Evolutionary conservation across 2,888 invertebrate genomes (phyloP).

Genomic region (Tachina grossa): DNA sequence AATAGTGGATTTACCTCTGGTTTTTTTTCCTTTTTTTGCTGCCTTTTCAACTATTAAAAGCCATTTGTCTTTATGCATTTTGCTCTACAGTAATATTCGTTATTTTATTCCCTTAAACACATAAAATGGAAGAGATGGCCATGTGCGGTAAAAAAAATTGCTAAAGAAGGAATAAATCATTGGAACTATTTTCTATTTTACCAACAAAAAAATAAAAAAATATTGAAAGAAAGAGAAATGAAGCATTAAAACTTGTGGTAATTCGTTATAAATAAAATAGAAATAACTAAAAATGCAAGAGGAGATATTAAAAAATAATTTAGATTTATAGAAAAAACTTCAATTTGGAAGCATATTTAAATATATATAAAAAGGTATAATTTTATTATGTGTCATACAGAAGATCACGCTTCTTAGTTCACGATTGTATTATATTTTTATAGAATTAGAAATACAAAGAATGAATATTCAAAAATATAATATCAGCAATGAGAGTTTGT

Average conservation of each 20-base stretch:
- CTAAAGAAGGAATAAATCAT: slow-evolving; percentile 62
- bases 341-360: neutral
- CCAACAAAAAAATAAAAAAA: neutral
- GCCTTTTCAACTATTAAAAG: slow-evolving; percentile 50
- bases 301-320: slow-evolving; percentile 35
- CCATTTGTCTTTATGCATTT: slow-evolving; percentile 69
- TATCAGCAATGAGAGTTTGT: too few relatives aligned
- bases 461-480: too few relatives aligned
- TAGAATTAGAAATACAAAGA: too few relatives aligned
- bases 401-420: too few relatives aligned
- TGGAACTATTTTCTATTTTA: slow-evolving; percentile 25
- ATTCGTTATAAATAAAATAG: neutral
- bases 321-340: neutral
- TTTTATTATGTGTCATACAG: too few relatives aligned
- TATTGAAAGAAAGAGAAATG: slow-evolving; percentile 25
- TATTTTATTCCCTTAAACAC: neutral
- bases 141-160: slow-evolving; percentile 16
- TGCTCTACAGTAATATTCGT: slow-evolving; percentile 23
- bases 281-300: neutral
- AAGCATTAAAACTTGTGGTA: slow-evolving; percentile 58
- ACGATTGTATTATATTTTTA: too few relatives aligned
- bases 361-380: neutral
- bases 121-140: slow-evolving; percentile 2
- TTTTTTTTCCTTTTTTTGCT: slow-evolving; percentile 24
- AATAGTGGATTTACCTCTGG: slow-evolving; percentile 57